Evolutionary conservation across 1,140 invertebrate genomes (phyloP).

Genomic region (Grapholita molesta): DNA sequence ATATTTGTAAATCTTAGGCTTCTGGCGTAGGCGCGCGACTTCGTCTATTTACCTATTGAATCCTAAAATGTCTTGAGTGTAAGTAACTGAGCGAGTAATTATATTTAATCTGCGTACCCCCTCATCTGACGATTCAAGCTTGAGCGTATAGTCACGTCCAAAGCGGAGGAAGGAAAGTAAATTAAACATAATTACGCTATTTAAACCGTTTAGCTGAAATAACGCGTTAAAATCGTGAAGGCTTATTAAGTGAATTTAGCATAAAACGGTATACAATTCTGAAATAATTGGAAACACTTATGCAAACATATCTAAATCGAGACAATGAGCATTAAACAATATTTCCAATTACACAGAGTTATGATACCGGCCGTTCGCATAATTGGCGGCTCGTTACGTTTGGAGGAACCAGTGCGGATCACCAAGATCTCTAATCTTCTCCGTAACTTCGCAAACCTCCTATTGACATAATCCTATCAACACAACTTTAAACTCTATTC

Average conservation of each 20-base stretch:
- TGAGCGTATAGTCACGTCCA: not conserved
- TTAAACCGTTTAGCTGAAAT: not conserved
- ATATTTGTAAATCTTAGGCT: no score
- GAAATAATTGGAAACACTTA: not conserved
- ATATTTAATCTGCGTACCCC: not conserved
- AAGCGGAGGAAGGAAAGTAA: not conserved
- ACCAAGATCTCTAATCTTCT: not conserved
- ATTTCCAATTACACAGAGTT: constrained; percentile 6
- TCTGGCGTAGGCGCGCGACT: no score
- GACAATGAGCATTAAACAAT: not conserved
- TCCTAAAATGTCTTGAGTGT: constrained; percentile 23
- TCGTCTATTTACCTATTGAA: no score
- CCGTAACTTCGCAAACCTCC: not conserved
- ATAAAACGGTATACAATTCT: not conserved
- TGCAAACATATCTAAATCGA: not conserved
- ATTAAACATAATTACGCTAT: not conserved
- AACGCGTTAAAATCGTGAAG: not conserved
- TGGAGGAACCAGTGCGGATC: not conserved
- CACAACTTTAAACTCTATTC: not conserved
- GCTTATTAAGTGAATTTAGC: no score
- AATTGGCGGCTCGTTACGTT: not conserved
- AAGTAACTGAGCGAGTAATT: constrained; percentile 4
- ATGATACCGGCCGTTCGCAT: not conserved
- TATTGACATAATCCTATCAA: not conserved
- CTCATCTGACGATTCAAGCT: not conserved